phyloP scores from a whole-genome alignment of 2,888 invertebrate species.

The Coleophora flavipennella region DNA sequence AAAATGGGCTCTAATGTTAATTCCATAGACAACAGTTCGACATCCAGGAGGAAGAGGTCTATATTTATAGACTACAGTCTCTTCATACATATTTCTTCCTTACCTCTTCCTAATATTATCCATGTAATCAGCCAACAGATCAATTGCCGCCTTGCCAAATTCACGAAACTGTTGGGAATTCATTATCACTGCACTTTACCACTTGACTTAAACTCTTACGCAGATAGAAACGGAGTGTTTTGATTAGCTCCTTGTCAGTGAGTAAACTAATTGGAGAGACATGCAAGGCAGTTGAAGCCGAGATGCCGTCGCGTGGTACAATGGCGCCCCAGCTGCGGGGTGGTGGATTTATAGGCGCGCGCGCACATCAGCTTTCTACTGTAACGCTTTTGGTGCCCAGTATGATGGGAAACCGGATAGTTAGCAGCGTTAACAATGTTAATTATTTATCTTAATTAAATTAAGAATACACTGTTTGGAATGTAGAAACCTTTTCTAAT shows the following conservation, averaged over 20 bases:
- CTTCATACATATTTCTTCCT: too few relatives aligned
- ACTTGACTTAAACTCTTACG: slow-evolving; percentile 2
- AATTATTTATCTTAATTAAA: too few relatives aligned
- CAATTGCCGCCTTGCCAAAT: slow-evolving; percentile 89
- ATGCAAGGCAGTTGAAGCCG: slow-evolving; percentile 27
- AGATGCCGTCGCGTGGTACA: slow-evolving; percentile 49
- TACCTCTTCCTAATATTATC: slow-evolving; percentile 87
- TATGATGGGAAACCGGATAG: slow-evolving; percentile 1
- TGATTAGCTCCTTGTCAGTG: background rate
- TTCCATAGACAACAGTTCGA: too few relatives aligned
- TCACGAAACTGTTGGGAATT: slow-evolving; percentile 84
- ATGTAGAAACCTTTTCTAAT: too few relatives aligned
- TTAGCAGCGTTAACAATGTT: too few relatives aligned
- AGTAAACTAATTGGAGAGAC: background rate
- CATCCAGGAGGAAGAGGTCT: too few relatives aligned
- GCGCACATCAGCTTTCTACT: slow-evolving; percentile 52
- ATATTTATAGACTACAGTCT: too few relatives aligned
- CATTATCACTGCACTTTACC: slow-evolving; percentile 65
- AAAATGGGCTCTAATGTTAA: too few relatives aligned
- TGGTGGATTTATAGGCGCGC: slow-evolving; percentile 52
- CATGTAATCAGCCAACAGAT: slow-evolving; percentile 92
- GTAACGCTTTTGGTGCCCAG: slow-evolving; percentile 15
- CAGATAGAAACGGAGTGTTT: slow-evolving; percentile 2
- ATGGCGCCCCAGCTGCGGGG: slow-evolving; percentile 39
- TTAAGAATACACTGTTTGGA: too few relatives aligned